Base-by-base conservation (phyloP, 2,888 invertebrate genomes). In the Cyrtodaria siliqua region DNA sequence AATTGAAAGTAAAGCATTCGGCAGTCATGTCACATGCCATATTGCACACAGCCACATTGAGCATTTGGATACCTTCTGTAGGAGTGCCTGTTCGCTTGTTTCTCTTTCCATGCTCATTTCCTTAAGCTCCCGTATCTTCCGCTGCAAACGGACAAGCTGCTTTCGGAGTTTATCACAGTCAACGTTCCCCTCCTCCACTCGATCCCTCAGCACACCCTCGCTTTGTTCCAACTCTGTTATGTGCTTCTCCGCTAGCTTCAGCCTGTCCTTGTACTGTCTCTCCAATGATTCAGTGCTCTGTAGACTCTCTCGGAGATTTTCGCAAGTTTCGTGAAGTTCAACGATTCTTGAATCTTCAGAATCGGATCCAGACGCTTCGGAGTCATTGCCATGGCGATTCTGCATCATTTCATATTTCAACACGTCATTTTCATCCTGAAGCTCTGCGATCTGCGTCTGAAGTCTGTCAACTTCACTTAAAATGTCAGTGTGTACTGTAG, bases 51-150 rank as follows among this genome's bases (percentile, higher is more conserved):
- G 33, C 47, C 33, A 33, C 33, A 33, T 33, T 33, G 6, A 8
- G 33, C 33, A 33, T 33, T 33, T 33, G 40, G 44, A 40, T 88
- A 90, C 90, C 89, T 90, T 89, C 44, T 90, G 89, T 18, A 74
- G 67, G 23, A 90, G 74, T 27, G 82, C 74, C 38, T 79, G 80
- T 71, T 90, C 90, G 55, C 81, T 71, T 16, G 82, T 60, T 23
- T 90, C 90, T 56, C 85, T 89, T 47, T 90, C 90, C 20, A 79
- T 47, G 38, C 83, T 83, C 16, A 88, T 82, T 29, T 90, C 89
- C 52, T 86, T 87, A 40, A 89, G 73, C 59, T 89, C 88, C n/a
- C 74, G 74, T 6, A 88, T 86, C 44, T 85, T 89, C n/a, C 83
- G 63, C 38, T 88, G 82, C 62, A 87, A 85, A 55, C 81, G 82